A percentile compares a stretch with the other conserved stretches of the same genome.
Evolutionary conservation across 2,888 invertebrate species (phyloP).

Genomic region (Alloplasta piceator): DNA sequence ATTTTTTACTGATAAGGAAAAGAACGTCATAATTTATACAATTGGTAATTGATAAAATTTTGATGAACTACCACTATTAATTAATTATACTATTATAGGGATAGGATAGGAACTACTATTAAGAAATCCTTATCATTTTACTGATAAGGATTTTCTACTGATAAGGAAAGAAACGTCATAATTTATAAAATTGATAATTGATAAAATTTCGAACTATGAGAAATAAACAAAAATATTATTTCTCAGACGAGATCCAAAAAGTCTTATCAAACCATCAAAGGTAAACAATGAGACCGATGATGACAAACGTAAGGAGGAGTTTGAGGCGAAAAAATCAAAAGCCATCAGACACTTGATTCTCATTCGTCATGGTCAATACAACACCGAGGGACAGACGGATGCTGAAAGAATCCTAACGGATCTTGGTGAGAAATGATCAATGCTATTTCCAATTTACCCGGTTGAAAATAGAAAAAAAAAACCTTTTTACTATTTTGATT

Average conservation of each 20-base stretch:
- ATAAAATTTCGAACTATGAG: conserved; percentile 23
- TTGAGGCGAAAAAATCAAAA: conserved; percentile 86
- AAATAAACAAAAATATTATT: background rate
- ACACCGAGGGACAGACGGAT: conserved; percentile 89
- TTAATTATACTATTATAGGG: too few relatives aligned
- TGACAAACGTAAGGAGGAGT: conserved; percentile 88
- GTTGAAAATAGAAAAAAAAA: background rate
- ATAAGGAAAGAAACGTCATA: too few relatives aligned
- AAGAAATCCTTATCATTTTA: too few relatives aligned
- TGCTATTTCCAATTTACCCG: background rate
- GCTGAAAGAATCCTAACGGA: conserved; percentile 90
- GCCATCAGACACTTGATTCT: conserved; percentile 93
- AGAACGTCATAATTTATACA: too few relatives aligned
- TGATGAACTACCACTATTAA: too few relatives aligned
- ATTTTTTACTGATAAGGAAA: too few relatives aligned
- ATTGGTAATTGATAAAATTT: conserved; percentile 19
- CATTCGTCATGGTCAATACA: conserved; percentile 98
- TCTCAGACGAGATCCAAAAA: conserved; percentile 89
- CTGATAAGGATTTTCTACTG: too few relatives aligned
- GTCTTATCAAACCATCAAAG: conserved; percentile 87
- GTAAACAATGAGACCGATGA: conserved; percentile 85
- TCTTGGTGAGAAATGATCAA: conserved; percentile 86
- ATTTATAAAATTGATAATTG: too few relatives aligned
- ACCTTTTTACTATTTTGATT: conserved; percentile 9
- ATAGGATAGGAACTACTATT: too few relatives aligned